Base-by-base conservation (phyloP, 2,888 invertebrate species). In the Macrophya annulata region DNA sequence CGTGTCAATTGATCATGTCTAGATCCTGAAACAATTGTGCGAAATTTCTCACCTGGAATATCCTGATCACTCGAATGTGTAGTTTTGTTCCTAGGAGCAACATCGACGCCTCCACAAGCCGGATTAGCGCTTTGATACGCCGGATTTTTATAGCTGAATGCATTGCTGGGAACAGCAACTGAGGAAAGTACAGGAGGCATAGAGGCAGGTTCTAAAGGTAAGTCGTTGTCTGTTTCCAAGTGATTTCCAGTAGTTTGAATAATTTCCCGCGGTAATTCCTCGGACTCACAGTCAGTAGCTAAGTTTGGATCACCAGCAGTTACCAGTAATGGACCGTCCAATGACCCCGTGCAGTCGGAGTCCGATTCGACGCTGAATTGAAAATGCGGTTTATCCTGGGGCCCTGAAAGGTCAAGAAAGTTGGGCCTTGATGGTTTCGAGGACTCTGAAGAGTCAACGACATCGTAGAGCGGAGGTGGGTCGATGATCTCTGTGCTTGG, bases 101-200 rank as follows among this genome's bases (percentile, higher is more conserved):
- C 85, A 25, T 92, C 91, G 65, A 84, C 86, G 59, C 87, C 81
- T 37, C 92, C 90, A 85, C 91, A 92, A 25, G 93, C 91, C 8
- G 96, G 95, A 90, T 97, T 96, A 17, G 97, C 97, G 87, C 97
- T 96, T 90, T 97, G 97, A 91, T 97, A 97, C 59, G 96, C 95
- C 0, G 97, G 97, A 90, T 96, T 97, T 85, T 96, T 95, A 91
- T 97, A 96, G 90, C 96, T 96, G 93, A 97, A 97, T 86, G 95
- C 94, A 1, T 92, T 91, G 85, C 89, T 90, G 82, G 90, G 90
- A 85, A 92, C 92, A 43, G 92, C 89, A 40, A 92, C 90, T n/a
- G 94, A 89, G 0, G 91, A 89, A 17, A 91, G 93, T 81, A 95
- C 93, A 83, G 94, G 94, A 40, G 95, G 95, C 95, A 95, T 95